These are phyloP conservation scores for Manis pentadactyla DNA, from an alignment of 2,797 vertebrate genomes.

Conservation along the genomic window DNA sequence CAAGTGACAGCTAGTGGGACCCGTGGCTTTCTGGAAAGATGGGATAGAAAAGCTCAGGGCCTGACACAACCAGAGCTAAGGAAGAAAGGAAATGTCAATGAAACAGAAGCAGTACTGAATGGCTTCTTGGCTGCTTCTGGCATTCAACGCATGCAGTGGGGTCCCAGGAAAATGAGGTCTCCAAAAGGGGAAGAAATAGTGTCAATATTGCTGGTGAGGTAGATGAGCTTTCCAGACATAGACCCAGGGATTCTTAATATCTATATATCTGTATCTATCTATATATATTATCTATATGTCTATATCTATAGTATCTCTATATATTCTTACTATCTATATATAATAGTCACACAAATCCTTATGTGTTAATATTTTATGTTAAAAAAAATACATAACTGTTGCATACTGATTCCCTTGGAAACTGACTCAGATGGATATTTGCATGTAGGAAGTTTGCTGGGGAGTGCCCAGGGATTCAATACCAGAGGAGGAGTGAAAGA, in stretches of 20 bases:
- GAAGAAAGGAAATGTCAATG: not conserved
- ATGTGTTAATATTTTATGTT: not conserved
- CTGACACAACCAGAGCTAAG: conserved; percentile 6
- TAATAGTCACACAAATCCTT: not conserved
- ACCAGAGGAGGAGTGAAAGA: not conserved
- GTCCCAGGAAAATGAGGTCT: conserved; percentile 25
- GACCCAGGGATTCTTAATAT: conserved; percentile 13
- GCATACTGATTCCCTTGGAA: not conserved
- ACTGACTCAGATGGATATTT: not conserved
- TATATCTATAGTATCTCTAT: not conserved
- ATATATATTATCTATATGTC: no score
- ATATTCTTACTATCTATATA: not conserved
- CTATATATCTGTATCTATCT: not conserved
- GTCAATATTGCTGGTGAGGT: not conserved
- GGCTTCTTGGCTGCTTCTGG: not conserved
- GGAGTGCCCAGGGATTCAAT: not conserved
- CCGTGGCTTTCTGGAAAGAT: conserved; percentile 52
- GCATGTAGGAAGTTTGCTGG: not conserved
- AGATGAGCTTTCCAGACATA: not conserved
- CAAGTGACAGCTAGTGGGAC: conserved; percentile 13
- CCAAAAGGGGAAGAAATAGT: conserved; percentile 1
- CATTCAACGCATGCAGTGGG: not conserved
- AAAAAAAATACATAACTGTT: not conserved
- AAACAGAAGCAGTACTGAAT: not conserved
- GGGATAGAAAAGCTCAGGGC: not conserved